These are phyloP conservation scores for Stenichneumon culpator DNA, from an alignment of 2,888 invertebrate genomes.

Conservation along the genomic window DNA sequence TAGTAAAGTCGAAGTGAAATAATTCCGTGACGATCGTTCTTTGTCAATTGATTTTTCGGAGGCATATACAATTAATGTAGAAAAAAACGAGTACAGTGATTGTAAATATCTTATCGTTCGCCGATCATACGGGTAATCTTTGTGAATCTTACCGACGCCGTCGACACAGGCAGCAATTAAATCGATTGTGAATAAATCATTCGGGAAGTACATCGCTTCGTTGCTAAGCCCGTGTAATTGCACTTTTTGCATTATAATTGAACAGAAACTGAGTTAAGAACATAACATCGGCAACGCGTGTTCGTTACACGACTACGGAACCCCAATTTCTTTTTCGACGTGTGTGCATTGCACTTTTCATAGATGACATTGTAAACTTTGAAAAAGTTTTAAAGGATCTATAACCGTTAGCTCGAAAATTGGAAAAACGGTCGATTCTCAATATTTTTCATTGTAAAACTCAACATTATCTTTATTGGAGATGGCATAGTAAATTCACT, in stretches of 20 bases:
- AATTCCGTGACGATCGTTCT: constrained; percentile 12
- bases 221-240: constrained; percentile 23
- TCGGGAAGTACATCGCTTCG: constrained; percentile 12
- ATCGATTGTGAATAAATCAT: constrained; percentile 16
- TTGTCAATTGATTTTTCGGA: constrained; percentile 13
- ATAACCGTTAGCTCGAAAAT: not conserved
- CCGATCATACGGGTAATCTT: constrained; percentile 27
- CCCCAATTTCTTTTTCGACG: not conserved
- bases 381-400: not conserved
- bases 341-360: constrained; percentile 22
- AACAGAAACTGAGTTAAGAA: not conserved
- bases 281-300: not conserved
- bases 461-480: not conserved
- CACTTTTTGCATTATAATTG: constrained; percentile 11
- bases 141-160: constrained; percentile 1
- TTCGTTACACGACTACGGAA: not conserved
- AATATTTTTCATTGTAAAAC: not conserved
- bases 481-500: not conserved
- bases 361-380: constrained; percentile 1
- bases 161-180: constrained; percentile 10
- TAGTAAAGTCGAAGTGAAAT: constrained; percentile 16
- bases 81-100: constrained; percentile 10
- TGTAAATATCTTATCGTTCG: constrained; percentile 38
- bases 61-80: not conserved
- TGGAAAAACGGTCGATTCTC: not conserved